These are phyloP conservation scores for Drosophila chauvacae DNA, from an alignment of 1,140 invertebrate genomes.

Conservation along the genomic window DNA sequence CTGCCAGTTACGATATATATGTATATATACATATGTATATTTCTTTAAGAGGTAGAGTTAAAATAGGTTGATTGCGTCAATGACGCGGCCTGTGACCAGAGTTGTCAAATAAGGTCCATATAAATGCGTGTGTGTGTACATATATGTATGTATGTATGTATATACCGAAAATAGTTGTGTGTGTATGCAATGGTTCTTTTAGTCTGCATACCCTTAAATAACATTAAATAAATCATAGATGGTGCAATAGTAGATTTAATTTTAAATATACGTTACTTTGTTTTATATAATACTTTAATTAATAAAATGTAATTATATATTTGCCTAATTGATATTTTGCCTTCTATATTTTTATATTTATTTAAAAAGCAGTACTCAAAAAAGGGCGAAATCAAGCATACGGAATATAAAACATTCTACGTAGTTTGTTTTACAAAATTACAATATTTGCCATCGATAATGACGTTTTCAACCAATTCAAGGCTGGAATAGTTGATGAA, in stretches of 20 bases:
- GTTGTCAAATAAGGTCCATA: constrained; percentile 61
- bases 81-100: constrained; percentile 48
- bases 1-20: background rate
- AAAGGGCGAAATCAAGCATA: background rate
- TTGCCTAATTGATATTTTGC: background rate
- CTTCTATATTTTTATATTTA: constrained; percentile 2
- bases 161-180: constrained; percentile 9
- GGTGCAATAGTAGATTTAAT: background rate
- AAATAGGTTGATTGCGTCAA: constrained; percentile 79
- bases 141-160: background rate
- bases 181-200: constrained; percentile 9
- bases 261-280: background rate
- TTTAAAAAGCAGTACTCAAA: background rate
- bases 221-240: background rate
- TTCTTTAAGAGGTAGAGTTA: constrained; percentile 51
- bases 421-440: constrained; percentile 34
- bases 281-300: background rate
- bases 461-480: constrained; percentile 58
- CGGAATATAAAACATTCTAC: background rate
- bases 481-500: constrained; percentile 83
- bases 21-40: background rate
- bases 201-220: background rate
- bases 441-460: constrained; percentile 61
- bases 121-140: background rate
- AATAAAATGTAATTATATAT: background rate